phyloP scores from a whole-genome alignment of 2,113 vertebrate species.

The Nothocercus julius region DNA sequence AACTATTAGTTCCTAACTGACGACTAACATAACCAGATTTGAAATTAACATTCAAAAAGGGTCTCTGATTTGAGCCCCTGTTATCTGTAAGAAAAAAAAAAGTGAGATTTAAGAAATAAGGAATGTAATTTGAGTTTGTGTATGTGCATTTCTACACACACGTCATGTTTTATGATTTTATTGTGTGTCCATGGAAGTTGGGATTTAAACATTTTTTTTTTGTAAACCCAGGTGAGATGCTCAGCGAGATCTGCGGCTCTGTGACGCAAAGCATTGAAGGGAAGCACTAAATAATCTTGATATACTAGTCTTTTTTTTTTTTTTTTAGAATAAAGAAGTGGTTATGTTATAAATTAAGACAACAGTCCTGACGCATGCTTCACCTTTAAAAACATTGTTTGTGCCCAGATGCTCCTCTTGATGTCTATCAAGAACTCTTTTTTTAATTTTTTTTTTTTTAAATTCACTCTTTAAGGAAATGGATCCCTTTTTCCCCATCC shows the following conservation, averaged over 20 bases:
- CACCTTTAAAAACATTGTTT: background rate
- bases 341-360: background rate
- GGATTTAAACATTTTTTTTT: too few species aligned
- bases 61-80: background rate
- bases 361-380: background rate
- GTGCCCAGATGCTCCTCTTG: background rate
- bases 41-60: background rate
- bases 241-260: background rate
- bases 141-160: background rate
- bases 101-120: background rate
- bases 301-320: background rate
- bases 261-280: background rate
- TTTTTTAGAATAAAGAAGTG: background rate
- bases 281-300: background rate
- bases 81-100: background rate
- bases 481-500: background rate
- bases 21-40: background rate
- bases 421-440: too few species aligned
- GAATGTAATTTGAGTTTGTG: background rate
- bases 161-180: background rate
- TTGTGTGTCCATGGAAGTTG: background rate
- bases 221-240: background rate
- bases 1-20: background rate
- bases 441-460: too few species aligned
- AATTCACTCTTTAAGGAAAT: too few species aligned